Evolutionary conservation across 2,888 invertebrate genomes (phyloP).

Genomic region (Caenorhabditis sp.): DNA sequence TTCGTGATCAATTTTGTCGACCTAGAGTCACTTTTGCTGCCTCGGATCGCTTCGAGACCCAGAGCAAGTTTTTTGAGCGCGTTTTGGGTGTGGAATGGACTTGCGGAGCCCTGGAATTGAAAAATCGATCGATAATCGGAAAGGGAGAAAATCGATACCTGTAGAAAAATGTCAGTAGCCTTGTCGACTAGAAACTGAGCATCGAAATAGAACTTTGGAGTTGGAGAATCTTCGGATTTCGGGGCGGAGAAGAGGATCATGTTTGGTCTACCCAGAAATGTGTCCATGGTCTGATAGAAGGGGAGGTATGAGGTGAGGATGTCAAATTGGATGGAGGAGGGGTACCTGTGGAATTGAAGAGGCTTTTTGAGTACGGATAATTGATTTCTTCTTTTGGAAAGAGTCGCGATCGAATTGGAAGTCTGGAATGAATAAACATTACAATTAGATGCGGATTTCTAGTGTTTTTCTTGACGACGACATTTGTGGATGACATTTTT

Average conservation of each 20-base stretch:
- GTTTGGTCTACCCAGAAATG: slow-evolving; percentile 24
- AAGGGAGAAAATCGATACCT: too few relatives aligned
- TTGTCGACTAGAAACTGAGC: slow-evolving; percentile 23
- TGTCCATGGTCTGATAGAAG: slow-evolving; percentile 32
- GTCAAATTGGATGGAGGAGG: too few relatives aligned
- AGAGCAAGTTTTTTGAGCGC: slow-evolving; percentile 22
- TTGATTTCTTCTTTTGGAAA: not conserved
- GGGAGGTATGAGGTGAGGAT: too few relatives aligned
- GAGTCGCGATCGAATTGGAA: slow-evolving; percentile 43
- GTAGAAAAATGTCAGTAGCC: not conserved
- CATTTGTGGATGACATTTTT: too few relatives aligned
- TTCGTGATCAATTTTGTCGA: not conserved
- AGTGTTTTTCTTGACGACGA: too few relatives aligned
- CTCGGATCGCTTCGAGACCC: slow-evolving; percentile 15
- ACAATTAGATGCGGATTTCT: too few relatives aligned
- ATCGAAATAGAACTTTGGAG: slow-evolving; percentile 21
- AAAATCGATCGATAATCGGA: too few relatives aligned
- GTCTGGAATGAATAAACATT: too few relatives aligned
- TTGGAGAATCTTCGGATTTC: not conserved
- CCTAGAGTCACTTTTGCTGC: not conserved
- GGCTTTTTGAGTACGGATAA: slow-evolving; percentile 4
- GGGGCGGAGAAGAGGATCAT: slow-evolving; percentile 31
- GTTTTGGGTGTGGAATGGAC: slow-evolving; percentile 3
- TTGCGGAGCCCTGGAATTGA: slow-evolving; percentile 23
- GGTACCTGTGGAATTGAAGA: too few relatives aligned